Evolutionary conservation across 2,797 vertebrate species (phyloP).

Genomic region (Pseudochirops corinnae): DNA sequence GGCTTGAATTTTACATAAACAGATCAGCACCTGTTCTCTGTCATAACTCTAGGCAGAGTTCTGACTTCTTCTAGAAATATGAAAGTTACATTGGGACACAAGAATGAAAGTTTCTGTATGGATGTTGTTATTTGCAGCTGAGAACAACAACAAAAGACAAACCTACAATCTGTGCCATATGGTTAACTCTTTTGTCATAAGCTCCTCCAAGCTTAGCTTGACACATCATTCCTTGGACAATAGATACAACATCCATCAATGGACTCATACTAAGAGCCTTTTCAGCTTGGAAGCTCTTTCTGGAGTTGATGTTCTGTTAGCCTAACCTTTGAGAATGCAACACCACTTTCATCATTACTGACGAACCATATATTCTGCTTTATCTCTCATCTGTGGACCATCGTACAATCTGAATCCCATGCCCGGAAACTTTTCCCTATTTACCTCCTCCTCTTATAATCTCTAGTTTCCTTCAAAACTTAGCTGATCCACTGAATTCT

Average conservation of each 20-base stretch:
- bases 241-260: background rate
- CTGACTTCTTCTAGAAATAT: background rate
- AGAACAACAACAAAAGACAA: background rate
- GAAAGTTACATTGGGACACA: background rate
- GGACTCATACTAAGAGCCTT: background rate
- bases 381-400: background rate
- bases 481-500: background rate
- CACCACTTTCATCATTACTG: background rate
- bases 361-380: background rate
- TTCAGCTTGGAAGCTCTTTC: background rate
- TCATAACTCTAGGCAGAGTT: background rate
- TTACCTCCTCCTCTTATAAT: background rate
- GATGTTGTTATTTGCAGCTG: background rate
- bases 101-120: background rate
- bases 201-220: background rate
- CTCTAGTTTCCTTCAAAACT: background rate
- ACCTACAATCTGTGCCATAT: background rate
- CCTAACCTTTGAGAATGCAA: background rate
- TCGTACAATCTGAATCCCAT: background rate
- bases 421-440: background rate
- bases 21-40: background rate
- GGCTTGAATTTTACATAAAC: conserved; percentile 5
- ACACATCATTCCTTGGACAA: background rate
- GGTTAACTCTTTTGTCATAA: background rate
- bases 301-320: background rate